Base-by-base conservation (phyloP, 2,797 vertebrate genomes). In the Urocyon cinereoargenteus region DNA sequence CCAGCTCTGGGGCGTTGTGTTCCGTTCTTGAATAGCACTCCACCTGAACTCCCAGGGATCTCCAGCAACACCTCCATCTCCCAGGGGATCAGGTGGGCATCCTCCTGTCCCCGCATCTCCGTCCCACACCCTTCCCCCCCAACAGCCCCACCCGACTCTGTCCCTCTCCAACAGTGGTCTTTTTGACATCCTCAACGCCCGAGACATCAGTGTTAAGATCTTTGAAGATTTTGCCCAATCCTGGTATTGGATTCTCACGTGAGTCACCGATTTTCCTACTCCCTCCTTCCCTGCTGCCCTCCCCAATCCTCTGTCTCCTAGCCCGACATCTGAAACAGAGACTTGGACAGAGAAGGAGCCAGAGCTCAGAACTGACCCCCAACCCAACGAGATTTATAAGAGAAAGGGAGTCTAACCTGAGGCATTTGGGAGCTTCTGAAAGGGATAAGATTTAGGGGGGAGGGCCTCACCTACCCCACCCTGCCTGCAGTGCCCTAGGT, bases 191-290 rank as follows among this genome's bases (percentile, higher is more conserved):
- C 97, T 99, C 55, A 94, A 97, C 75, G 98, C 98, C 88, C 98
- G 97, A 83, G 99, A 99, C 2, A 82, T 99, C 0, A 98, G 99
- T 0, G 93, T 99, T 45, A 98, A 99, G 83, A 99, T 99, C 98
- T 99, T 99, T 98, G 99, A 99, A 97, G 99, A 99, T 94, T 99
- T 99, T 91, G 99, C 99, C 0, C 98, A 98, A 0, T 98, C 99
- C 40, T 99, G 99, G 99, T 98, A 99, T 1, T 99, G 99, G 99
- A 99, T 99, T 96, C 98, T 99, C n/a, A 3, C 99, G 99, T 99
- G 98, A 99, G 99, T 99, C 66, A 3, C 21, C 9, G 12, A 55
- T 53, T 51, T 31, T 24, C 26, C 57, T 53, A 3, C 34, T 31
- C 18, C 16, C 16, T 36, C 49, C 75, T 95, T 79, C 16, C 70